A percentile compares a stretch with the other conserved stretches of the same genome.
Evolutionary conservation across 2,797 vertebrate genomes (phyloP).

Genomic region (Gastrophryne carolinensis): DNA sequence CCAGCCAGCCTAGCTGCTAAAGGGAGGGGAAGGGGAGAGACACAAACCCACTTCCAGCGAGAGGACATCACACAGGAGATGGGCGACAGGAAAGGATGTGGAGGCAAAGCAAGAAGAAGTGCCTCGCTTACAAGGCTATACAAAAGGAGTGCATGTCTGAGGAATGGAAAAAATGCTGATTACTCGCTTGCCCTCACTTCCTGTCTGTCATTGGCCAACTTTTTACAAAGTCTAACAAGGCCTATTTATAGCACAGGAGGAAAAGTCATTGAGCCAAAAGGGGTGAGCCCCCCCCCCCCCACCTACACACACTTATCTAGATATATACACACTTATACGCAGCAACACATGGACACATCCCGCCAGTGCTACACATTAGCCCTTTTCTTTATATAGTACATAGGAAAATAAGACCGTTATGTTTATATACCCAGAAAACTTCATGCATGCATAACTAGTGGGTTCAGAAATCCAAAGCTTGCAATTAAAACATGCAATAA

Average conservation of each 20-base stretch:
- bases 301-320: conserved; percentile 19
- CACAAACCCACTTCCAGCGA: conserved; percentile 39
- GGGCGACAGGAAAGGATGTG: neutral
- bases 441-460: no score
- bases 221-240: conserved; percentile 27
- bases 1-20: conserved; percentile 37
- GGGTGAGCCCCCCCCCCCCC: neutral
- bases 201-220: conserved; percentile 36
- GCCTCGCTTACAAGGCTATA: no score
- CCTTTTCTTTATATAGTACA: no score
- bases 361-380: neutral
- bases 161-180: neutral
- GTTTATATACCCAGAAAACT: no score
- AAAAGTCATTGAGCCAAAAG: conserved; percentile 41
- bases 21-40: conserved; percentile 35
- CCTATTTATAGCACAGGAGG: conserved; percentile 35
- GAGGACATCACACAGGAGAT: neutral
- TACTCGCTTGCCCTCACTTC: neutral
- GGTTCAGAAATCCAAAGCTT: no score
- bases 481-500: no score
- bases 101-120: neutral
- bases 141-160: neutral
- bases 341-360: neutral
- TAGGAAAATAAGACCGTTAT: no score
- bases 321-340: neutral